These are phyloP conservation scores for Ploceus nigricollis DNA, from an alignment of 2,113 vertebrate species.

Conservation along the genomic window DNA sequence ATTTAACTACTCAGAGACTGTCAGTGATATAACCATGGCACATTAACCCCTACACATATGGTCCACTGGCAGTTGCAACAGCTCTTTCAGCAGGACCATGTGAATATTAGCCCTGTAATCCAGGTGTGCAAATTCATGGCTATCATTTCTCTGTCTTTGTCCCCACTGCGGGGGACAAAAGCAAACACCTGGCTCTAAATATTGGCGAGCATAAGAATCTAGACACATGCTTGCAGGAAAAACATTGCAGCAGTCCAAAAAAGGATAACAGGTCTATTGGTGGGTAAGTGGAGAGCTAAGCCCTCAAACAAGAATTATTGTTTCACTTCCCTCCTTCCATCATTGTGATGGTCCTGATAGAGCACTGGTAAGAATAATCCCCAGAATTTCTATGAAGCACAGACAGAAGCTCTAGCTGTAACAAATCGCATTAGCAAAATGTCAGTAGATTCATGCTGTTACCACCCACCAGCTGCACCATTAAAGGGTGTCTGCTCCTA, in stretches of 20 bases:
- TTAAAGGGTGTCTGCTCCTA: neutral
- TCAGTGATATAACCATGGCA: neutral
- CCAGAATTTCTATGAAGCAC: neutral
- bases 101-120: neutral
- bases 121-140: neutral
- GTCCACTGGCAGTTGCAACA: neutral
- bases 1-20: neutral
- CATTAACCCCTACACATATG: neutral
- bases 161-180: neutral
- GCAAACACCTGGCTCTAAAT: neutral
- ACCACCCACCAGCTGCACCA: neutral
- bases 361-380: neutral
- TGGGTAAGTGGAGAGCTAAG: neutral
- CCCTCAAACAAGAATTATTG: neutral
- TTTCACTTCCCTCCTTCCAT: neutral
- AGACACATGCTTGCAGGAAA: neutral
- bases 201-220: neutral
- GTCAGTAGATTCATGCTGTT: neutral
- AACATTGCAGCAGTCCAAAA: neutral
- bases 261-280: neutral
- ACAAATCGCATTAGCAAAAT: neutral
- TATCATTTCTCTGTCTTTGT: neutral
- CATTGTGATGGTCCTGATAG: neutral
- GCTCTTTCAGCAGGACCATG: neutral
- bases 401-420: neutral